These are phyloP conservation scores for Balearica regulorum DNA, from an alignment of 2,797 vertebrate species.

Conservation along the genomic window DNA sequence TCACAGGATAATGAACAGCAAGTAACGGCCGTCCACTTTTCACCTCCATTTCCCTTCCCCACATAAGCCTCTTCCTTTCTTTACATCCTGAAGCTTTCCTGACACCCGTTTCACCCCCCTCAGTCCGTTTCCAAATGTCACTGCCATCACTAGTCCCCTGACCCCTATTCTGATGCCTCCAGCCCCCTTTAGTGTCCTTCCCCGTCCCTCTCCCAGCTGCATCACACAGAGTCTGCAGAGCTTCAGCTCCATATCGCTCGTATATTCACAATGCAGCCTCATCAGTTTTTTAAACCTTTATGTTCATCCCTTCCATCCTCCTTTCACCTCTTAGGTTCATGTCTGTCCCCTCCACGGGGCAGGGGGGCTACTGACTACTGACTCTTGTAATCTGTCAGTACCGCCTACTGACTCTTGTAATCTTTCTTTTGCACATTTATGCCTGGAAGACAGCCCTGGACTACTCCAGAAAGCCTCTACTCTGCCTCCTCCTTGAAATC, in stretches of 20 bases:
- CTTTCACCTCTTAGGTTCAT: background rate
- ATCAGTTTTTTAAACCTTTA: background rate
- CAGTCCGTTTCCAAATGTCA: background rate
- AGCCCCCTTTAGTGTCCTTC: background rate
- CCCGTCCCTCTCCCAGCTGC: background rate
- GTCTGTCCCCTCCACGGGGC: background rate
- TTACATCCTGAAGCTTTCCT: background rate
- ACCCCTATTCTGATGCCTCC: background rate
- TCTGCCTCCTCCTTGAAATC: background rate
- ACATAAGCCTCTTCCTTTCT: background rate
- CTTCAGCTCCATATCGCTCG: rapidly evolving
- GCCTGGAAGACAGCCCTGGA: background rate
- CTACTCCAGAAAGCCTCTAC: background rate
- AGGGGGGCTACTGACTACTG: too few relatives aligned
- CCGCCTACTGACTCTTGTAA: background rate
- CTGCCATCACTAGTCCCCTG: background rate
- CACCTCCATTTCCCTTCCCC: background rate
- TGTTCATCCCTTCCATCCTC: background rate
- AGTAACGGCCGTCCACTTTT: background rate
- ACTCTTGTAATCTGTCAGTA: background rate
- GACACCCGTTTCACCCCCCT: background rate
- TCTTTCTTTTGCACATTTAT: background rate
- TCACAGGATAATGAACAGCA: constrained; percentile 1
- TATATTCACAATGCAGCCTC: background rate
- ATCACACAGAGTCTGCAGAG: background rate